These are phyloP conservation scores for fruit fly (Drosophila melanogaster) DNA, from an alignment of 1,140 invertebrate genomes.

Conservation along the genomic window DNA sequence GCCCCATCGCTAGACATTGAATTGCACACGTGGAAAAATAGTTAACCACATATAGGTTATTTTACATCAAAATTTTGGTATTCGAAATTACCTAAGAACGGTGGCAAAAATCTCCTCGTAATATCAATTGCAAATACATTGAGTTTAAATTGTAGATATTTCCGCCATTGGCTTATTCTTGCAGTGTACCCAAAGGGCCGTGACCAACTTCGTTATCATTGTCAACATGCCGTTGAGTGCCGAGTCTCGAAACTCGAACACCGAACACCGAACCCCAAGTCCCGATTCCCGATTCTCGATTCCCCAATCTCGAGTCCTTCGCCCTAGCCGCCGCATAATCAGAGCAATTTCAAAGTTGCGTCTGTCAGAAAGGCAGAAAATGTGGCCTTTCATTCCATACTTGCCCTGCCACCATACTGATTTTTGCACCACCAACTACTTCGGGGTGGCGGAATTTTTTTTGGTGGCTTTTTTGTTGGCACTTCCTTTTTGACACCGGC, in stretches of 20 bases:
- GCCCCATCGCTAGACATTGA: background rate
- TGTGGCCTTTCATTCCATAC: conserved; percentile 36
- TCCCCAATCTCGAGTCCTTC: conserved; percentile 3
- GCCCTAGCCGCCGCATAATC: conserved; percentile 60
- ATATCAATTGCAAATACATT: no score
- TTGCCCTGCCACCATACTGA: background rate
- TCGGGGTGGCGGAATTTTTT: background rate
- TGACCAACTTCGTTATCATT: conserved; percentile 81
- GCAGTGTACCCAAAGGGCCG: conserved; percentile 18
- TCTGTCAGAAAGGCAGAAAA: conserved; percentile 80
- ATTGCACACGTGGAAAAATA: background rate
- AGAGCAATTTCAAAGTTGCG: conserved; percentile 79
- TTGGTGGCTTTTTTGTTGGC: conserved; percentile 49
- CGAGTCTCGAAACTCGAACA: conserved; percentile 21
- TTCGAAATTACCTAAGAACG: no score
- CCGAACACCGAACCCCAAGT: background rate
- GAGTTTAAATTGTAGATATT: no score
- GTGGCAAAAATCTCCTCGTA: no score
- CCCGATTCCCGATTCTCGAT: background rate
- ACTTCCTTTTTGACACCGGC: conserved; percentile 80
- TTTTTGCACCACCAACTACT: conserved; percentile 7
- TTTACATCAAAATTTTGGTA: no score
- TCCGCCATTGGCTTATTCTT: no score
- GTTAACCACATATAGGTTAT: no score
- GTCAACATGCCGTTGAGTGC: conserved; percentile 80